Evolutionary conservation across 2,888 invertebrate genomes (phyloP).

Genomic region (Acanthococcus lagerstroemiae): DNA sequence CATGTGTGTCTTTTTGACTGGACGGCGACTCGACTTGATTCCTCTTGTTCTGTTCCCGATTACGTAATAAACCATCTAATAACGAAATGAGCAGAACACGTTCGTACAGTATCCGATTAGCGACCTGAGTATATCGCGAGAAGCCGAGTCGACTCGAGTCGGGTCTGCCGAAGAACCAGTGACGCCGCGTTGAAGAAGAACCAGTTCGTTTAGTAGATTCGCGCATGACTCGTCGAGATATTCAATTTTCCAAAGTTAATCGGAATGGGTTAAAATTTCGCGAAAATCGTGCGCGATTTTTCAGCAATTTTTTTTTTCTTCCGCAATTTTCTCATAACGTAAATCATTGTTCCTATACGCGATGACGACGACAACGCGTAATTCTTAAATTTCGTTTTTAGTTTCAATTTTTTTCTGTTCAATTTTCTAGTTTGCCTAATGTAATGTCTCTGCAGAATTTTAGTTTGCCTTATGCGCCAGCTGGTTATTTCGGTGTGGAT

Average conservation of each 20-base stretch:
- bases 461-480: constrained; percentile 32
- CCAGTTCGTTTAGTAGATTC: constrained; percentile 21
- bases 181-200: constrained; percentile 21
- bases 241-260: background rate
- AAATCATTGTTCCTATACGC: constrained; percentile 20
- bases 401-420: too few species aligned
- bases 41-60: constrained; percentile 16
- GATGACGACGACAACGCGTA: background rate
- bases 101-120: constrained; percentile 10
- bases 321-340: background rate
- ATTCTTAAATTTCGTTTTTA: constrained; percentile 14
- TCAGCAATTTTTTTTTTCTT: background rate
- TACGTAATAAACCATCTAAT: constrained; percentile 23
- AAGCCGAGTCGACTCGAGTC: constrained; percentile 1
- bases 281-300: constrained; percentile 2
- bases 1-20: constrained; percentile 12
- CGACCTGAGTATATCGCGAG: constrained; percentile 9
- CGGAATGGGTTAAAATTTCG: constrained; percentile 21
- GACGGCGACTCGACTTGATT: background rate
- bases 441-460: constrained; percentile 34
- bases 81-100: constrained; percentile 17
- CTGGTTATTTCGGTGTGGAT: constrained; percentile 28
- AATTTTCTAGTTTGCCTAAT: background rate
- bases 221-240: constrained; percentile 12
- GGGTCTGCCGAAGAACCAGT: constrained; percentile 21